Evolutionary conservation across 1,140 invertebrate species (phyloP).

Genomic region (Drosophila navojoa): DNA sequence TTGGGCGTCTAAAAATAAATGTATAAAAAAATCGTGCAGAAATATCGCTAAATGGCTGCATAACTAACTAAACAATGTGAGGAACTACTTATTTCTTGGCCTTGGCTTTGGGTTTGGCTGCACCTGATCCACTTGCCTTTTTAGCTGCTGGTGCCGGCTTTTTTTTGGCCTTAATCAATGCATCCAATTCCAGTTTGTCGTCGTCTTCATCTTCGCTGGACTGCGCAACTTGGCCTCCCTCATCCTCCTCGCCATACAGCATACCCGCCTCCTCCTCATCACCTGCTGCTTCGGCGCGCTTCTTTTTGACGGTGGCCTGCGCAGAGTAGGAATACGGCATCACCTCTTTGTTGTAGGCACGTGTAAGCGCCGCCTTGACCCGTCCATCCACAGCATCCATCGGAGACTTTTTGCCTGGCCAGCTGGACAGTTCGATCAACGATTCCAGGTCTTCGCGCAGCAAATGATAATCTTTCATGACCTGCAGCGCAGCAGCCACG

Average conservation of each 20-base stretch:
- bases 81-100: slow-evolving; percentile 53
- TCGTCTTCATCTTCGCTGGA: slow-evolving; percentile 85
- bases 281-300: slow-evolving; percentile 82
- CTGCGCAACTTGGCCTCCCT: slow-evolving; percentile 80
- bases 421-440: slow-evolving; percentile 92
- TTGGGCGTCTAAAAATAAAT: slow-evolving; percentile 4
- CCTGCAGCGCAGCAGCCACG: slow-evolving; percentile 88
- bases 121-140: slow-evolving; percentile 35
- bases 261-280: slow-evolving; percentile 60
- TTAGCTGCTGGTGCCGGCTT: slow-evolving; percentile 57
- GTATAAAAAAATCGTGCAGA: slow-evolving; percentile 10
- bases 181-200: slow-evolving; percentile 89
- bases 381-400: slow-evolving; percentile 91
- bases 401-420: slow-evolving; percentile 91
- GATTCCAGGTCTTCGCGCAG: slow-evolving; percentile 96
- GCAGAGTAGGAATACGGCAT: slow-evolving; percentile 89
- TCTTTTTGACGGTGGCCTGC: slow-evolving; percentile 86
- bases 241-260: slow-evolving; percentile 73
- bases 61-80: slow-evolving; percentile 16
- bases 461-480: slow-evolving; percentile 93
- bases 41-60: slow-evolving; percentile 7
- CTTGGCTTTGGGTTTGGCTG: slow-evolving; percentile 62
- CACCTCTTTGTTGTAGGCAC: slow-evolving; percentile 94
- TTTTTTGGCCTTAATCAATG: slow-evolving; percentile 88
- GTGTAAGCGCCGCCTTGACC: slow-evolving; percentile 96